Evolutionary conservation across 2,888 invertebrate genomes (phyloP), one percentile per base, ranked within the genome.

Genomic region (Platypus cylindrus): DNA sequence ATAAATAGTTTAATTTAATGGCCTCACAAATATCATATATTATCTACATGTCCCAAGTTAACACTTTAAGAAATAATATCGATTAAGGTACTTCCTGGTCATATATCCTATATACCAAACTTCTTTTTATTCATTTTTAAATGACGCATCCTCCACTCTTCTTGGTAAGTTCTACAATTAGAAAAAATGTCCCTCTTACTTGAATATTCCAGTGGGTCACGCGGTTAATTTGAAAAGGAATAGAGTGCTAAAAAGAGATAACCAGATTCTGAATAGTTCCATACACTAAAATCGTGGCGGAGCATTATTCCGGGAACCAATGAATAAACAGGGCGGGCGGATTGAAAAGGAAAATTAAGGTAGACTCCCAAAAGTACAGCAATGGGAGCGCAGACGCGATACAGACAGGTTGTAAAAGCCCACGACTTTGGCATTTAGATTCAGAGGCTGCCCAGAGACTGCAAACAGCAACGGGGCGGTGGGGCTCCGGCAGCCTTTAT

Each of bases 391-490:
- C 41, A 38, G 41, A 41, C 41, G 41, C 41, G 41, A 32, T 30
- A 26, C 30, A 36, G 38, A 38, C 30, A 26, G 38, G 22, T 35
- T 35, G 38, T 37, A 25, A 17, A n/a, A n/a, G n/a, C 34, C 35
- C 34, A 33, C 41, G 41, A 38, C 41, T 37, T 38, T 38, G 38
- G 38, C 37, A 50, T 45, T n/a, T 45, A 52, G 53, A 56, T 54
- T 56, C 56, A 55, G 55, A 56, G 59, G 54, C 60, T 40, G 37
- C 32, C 40, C 40, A n/a, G n/a, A n/a, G 58, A 56, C 59, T 58
- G 56, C 53, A n/a, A n/a, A n/a, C n/a, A 55, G 52, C 56, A 56
- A 55, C 58, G 58, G 57, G 58, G 59, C 55, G 60, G 60, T 55
- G 55, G 60, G 54, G 54, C 54, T 52, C 52, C 48, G 50, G 53